Evolutionary conservation across 2,797 vertebrate genomes (phyloP).

Genomic region (Etheostoma perlongum): DNA sequence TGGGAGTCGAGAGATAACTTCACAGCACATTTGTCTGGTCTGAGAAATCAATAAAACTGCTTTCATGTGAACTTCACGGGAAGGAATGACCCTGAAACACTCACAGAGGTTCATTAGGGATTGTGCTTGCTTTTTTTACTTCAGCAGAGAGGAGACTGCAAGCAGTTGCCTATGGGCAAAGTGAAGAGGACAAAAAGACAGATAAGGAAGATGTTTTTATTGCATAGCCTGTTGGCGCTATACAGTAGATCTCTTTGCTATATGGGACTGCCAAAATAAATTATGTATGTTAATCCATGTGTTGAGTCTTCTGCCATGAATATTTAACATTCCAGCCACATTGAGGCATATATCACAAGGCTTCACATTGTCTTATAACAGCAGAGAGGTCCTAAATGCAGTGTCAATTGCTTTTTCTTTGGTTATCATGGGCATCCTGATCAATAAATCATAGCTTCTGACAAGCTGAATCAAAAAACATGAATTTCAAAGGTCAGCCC

Average conservation of each 20-base stretch:
- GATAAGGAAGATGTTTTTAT: conserved; percentile 49
- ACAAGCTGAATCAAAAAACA: conserved; percentile 65
- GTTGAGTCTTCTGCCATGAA: conserved; percentile 75
- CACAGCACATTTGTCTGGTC: conserved; percentile 70
- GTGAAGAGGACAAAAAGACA: conserved; percentile 60
- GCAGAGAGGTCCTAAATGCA: conserved; percentile 52
- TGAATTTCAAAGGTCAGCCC: conserved; percentile 53
- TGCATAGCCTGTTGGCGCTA: conserved; percentile 37
- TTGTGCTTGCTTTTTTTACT: conserved; percentile 29
- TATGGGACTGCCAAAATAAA: conserved; percentile 71
- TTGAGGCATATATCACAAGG: conserved; percentile 25
- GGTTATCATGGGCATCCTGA: conserved; percentile 48
- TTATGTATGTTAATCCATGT: conserved; percentile 82
- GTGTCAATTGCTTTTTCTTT: conserved; percentile 25
- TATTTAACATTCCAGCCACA: conserved; percentile 71
- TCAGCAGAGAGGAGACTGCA: conserved; percentile 53
- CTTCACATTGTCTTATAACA: conserved; percentile 47
- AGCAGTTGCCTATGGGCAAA: conserved; percentile 67
- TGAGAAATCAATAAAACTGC: conserved; percentile 82
- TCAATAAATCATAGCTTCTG: conserved; percentile 76
- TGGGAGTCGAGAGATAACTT: conserved; percentile 68
- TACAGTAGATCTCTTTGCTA: conserved; percentile 43
- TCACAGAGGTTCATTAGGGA: conserved; percentile 72
- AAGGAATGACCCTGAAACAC: conserved; percentile 69
- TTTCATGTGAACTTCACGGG: conserved; percentile 79